A percentile compares a stretch with the other conserved stretches of the same genome.
phyloP scores from a whole-genome alignment of 1,140 invertebrate species.

The Cephus cinctus region DNA sequence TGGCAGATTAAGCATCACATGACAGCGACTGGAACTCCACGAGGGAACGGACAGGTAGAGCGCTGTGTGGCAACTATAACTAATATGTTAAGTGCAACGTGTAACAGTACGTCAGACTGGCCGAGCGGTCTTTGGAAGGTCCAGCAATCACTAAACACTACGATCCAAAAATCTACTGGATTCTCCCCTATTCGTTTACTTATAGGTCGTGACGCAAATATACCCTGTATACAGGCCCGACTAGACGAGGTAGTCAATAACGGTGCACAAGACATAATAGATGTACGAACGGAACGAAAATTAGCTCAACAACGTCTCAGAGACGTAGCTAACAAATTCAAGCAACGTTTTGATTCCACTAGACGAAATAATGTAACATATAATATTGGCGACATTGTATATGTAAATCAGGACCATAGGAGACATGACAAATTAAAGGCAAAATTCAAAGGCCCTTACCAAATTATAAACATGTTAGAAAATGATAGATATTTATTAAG shows the following conservation, averaged over 20 bases:
- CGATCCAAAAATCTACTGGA: too few species aligned
- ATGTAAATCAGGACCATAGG: background rate
- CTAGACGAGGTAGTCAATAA: background rate
- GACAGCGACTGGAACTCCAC: background rate
- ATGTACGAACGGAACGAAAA: background rate
- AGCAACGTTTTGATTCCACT: constrained; percentile 3
- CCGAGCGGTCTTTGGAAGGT: too few species aligned
- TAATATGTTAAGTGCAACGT: too few species aligned
- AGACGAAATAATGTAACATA: constrained; percentile 12
- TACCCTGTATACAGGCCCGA: background rate
- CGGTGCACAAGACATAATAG: background rate
- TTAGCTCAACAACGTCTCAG: background rate
- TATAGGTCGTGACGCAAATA: too few species aligned
- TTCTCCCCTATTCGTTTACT: too few species aligned
- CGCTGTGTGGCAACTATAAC: too few species aligned
- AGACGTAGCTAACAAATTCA: constrained; percentile 2
- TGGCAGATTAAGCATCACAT: background rate
- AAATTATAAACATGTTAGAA: constrained; percentile 4
- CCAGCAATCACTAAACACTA: too few species aligned
- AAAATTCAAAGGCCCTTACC: constrained; percentile 8
- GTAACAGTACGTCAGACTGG: too few species aligned
- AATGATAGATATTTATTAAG: constrained; percentile 6
- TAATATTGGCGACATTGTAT: constrained; percentile 4
- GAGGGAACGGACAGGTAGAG: too few species aligned
- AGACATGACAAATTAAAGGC: constrained; percentile 3